Evolutionary conservation across 2,797 vertebrate species (phyloP).

Genomic region (Phataginus tricuspis): DNA sequence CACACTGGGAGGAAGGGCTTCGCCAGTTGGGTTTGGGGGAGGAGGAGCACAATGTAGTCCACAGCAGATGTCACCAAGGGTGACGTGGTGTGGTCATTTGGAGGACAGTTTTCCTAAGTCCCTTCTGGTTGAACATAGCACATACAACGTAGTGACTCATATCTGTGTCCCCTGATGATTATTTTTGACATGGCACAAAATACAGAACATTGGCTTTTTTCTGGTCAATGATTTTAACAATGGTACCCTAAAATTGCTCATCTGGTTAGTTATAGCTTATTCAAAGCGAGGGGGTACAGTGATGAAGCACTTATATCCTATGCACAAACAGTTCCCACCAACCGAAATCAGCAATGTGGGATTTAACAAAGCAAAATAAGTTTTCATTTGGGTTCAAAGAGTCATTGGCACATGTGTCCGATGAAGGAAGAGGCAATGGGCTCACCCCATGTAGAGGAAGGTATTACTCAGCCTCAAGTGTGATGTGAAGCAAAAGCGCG

Average conservation of each 20-base stretch:
- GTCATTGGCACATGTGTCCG: not conserved
- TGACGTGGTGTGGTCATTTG: not conserved
- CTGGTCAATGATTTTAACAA: slow-evolving; percentile 1
- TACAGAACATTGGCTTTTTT: not conserved
- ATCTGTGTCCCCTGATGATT: not conserved
- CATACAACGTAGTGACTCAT: not conserved
- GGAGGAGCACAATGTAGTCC: too few relatives aligned
- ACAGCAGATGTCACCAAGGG: not conserved
- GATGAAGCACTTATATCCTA: not conserved
- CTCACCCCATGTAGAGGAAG: not conserved
- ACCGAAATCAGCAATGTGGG: not conserved
- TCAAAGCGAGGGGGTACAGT: not conserved
- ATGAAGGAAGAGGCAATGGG: not conserved
- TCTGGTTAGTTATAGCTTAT: not conserved
- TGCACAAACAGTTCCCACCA: not conserved
- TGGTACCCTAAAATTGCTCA: not conserved
- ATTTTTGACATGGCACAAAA: not conserved
- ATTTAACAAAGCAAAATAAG: not conserved
- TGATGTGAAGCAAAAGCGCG: not conserved
- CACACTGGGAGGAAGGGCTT: not conserved
- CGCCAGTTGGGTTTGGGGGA: not conserved
- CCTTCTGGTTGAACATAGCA: not conserved
- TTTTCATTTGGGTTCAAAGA: not conserved
- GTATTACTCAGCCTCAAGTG: not conserved
- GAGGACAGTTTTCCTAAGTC: not conserved